Conservation (phyloP, 2,113 vertebrate genomes). For the Acrocephalus kingi region DNA sequence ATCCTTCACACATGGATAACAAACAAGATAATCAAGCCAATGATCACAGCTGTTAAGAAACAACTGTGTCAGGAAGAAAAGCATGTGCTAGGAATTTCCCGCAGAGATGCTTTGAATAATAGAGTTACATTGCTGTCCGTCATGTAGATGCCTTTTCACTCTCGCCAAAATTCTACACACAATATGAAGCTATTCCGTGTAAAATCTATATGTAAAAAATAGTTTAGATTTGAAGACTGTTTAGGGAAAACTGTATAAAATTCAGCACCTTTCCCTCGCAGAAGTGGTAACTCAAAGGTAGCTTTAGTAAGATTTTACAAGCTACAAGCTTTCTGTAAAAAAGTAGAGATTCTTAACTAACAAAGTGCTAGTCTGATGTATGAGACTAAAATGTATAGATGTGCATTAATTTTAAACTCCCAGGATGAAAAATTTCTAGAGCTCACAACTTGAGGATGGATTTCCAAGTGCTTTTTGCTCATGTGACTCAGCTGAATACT, state of each 20-base stretch:
- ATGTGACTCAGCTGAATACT: background rate
- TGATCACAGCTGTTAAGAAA: background rate
- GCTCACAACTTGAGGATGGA: background rate
- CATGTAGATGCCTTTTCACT: background rate
- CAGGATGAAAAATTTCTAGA: background rate
- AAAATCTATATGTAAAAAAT: background rate
- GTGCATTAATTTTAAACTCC: background rate
- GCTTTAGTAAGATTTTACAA: background rate
- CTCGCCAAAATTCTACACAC: background rate
- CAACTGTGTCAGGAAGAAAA: constrained; percentile 21
- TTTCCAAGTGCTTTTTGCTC: background rate
- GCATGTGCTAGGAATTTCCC: constrained; percentile 8
- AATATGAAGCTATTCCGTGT: background rate
- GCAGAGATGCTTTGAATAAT: constrained; percentile 12
- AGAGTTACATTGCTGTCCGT: background rate
- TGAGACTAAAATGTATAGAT: background rate
- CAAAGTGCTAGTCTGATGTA: background rate
- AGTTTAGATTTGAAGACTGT: background rate
- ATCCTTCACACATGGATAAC: background rate
- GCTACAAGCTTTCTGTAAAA: background rate
- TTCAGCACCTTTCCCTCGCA: background rate
- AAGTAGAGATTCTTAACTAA: background rate
- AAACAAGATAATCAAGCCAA: constrained; percentile 22
- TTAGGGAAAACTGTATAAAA: background rate
- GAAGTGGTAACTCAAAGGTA: background rate